A percentile compares a stretch with the other conserved stretches of the same genome.
phyloP scores from a whole-genome alignment of 1,140 invertebrate genomes.

The Leptinotarsa defecta region DNA sequence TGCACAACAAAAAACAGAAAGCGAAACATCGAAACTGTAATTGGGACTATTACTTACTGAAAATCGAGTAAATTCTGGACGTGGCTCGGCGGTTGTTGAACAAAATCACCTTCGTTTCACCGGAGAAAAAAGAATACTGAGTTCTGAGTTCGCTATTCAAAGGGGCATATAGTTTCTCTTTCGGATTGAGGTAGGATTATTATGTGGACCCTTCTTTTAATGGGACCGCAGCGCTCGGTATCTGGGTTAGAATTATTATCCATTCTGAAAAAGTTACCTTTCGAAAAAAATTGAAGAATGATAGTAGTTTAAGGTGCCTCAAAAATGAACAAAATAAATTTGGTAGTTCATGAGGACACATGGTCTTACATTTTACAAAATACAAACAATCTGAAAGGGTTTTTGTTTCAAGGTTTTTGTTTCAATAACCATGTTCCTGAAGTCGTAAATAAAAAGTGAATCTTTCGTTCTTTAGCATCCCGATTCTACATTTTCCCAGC shows the following conservation, averaged over 20 bases:
- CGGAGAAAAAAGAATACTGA: constrained; percentile 25
- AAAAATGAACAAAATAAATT: too few species aligned
- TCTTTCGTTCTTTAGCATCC: too few species aligned
- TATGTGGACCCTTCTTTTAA: constrained; percentile 24
- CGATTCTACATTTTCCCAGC: too few species aligned
- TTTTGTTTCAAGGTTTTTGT: too few species aligned
- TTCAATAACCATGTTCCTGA: too few species aligned
- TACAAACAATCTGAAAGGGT: too few species aligned
- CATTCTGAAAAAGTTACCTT: constrained; percentile 38
- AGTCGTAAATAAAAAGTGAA: too few species aligned
- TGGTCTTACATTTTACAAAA: too few species aligned
- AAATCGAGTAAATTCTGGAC: neutral
- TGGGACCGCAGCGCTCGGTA: neutral
- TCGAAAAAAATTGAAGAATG: too few species aligned
- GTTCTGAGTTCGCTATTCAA: constrained; percentile 15
- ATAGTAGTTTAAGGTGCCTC: too few species aligned
- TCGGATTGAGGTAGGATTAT: constrained; percentile 8
- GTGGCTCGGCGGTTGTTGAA: neutral
- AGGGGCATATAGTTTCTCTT: constrained; percentile 25
- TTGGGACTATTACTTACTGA: constrained; percentile 19
- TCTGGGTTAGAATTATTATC: constrained; percentile 33
- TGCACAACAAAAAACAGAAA: constrained; percentile 15
- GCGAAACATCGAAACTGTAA: neutral
- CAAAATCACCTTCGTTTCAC: constrained; percentile 15
- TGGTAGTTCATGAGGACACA: too few species aligned